phyloP scores from a whole-genome alignment of 1,140 invertebrate genomes.

The Dreissena rostriformis region DNA sequence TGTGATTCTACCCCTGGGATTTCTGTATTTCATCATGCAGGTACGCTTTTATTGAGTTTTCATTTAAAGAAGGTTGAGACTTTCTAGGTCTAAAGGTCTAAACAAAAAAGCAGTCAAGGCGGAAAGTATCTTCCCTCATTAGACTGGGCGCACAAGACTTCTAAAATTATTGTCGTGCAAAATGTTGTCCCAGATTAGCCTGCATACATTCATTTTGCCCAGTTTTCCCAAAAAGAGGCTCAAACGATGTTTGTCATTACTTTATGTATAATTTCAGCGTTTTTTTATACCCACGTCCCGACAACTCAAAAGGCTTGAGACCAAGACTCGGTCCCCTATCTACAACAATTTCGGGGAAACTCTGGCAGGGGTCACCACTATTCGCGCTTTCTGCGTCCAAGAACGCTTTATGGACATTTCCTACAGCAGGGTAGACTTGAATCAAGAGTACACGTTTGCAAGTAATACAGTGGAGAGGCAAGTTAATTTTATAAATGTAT shows the following conservation, averaged over 20 bases:
- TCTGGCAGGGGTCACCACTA: slow-evolving; percentile 82
- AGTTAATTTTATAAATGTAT: background rate
- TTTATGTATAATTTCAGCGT: slow-evolving; percentile 85
- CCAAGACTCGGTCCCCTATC: slow-evolving; percentile 82
- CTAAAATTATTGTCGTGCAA: no score
- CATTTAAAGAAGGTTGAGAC: no score
- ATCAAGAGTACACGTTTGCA: slow-evolving; percentile 74
- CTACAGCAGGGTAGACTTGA: slow-evolving; percentile 77
- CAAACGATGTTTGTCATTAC: no score
- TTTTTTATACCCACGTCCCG: slow-evolving; percentile 93
- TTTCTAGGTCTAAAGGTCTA: no score
- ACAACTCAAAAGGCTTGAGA: slow-evolving; percentile 82
- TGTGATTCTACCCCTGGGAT: slow-evolving; percentile 91
- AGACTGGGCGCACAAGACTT: no score
- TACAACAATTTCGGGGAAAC: slow-evolving; percentile 83
- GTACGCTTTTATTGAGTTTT: no score
- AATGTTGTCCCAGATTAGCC: no score
- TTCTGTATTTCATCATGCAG: slow-evolving; percentile 94
- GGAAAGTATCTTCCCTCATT: no score
- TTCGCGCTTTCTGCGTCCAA: slow-evolving; percentile 83
- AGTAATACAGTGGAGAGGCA: slow-evolving; percentile 75
- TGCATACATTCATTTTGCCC: no score
- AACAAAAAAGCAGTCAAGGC: no score
- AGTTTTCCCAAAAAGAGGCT: no score
- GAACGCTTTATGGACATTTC: slow-evolving; percentile 82